phyloP scores from a whole-genome alignment of 92 coral and sea anemone species.

The Epizoanthus ramosus region DNA sequence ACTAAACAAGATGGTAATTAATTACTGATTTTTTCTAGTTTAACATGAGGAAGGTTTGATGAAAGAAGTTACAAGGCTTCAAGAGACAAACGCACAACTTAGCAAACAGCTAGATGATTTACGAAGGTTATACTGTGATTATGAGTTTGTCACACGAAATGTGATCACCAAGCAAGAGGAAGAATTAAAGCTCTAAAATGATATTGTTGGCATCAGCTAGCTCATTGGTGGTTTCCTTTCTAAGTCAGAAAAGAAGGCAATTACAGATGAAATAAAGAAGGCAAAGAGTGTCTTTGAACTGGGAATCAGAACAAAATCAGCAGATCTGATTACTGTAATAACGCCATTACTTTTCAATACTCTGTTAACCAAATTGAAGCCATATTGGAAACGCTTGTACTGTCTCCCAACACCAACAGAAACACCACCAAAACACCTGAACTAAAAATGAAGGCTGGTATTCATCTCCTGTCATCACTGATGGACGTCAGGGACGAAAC shows the following conservation, averaged over 20 bases:
- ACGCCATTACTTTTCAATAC: constrained; percentile 34
- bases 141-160: background rate
- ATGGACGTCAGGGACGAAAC: constrained; percentile 51
- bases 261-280: constrained; percentile 31
- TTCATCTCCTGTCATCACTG: constrained; percentile 47
- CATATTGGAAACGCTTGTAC: constrained; percentile 42
- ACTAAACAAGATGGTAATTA: too few species aligned
- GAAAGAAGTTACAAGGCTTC: too few species aligned
- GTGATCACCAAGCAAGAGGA: constrained; percentile 17
- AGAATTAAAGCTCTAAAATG: constrained; percentile 2
- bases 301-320: constrained; percentile 29
- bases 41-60: too few species aligned
- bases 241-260: constrained; percentile 51
- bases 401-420: constrained; percentile 30
- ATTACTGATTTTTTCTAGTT: too few species aligned
- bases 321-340: constrained; percentile 40
- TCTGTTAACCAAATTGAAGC: constrained; percentile 27
- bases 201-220: constrained; percentile 12
- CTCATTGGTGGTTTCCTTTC: constrained; percentile 57
- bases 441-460: constrained; percentile 47
- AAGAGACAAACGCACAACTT: constrained; percentile 2
- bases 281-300: constrained; percentile 38
- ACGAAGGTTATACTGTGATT: background rate
- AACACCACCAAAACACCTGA: constrained; percentile 31
- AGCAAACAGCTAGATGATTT: constrained; percentile 7